phyloP scores from a whole-genome alignment of 2,888 invertebrate genomes.

The Athalia cordata region DNA sequence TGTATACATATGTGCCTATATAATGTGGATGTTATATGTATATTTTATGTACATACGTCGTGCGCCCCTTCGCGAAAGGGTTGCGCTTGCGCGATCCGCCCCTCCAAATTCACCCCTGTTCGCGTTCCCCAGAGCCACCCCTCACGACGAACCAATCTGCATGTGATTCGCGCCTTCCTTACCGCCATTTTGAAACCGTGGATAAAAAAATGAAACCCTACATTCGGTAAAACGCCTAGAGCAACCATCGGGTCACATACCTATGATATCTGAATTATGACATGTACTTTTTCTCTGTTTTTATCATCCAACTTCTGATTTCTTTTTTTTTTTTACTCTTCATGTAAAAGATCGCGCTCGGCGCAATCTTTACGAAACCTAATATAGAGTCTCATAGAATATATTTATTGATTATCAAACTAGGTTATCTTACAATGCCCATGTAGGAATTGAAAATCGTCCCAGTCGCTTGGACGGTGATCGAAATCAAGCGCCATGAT shows the following conservation, averaged over 20 bases:
- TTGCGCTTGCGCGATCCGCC: constrained; percentile 71
- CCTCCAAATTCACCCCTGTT: constrained; percentile 57
- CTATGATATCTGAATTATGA: too few relatives aligned
- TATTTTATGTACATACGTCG: not conserved
- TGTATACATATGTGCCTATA: too few relatives aligned
- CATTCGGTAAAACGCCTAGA: not conserved
- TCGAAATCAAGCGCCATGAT: too few relatives aligned
- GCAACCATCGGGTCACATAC: not conserved
- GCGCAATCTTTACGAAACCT: too few relatives aligned
- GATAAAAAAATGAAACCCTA: not conserved
- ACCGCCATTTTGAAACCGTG: constrained; percentile 67
- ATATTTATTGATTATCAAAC: constrained; percentile 49
- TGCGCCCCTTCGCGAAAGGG: constrained; percentile 53
- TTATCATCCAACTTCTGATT: not conserved
- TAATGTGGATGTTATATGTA: constrained; percentile 6
- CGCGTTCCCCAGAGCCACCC: constrained; percentile 56
- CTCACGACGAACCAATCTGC: constrained; percentile 70
- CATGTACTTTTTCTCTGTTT: not conserved
- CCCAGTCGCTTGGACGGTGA: too few relatives aligned
- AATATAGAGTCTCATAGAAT: not conserved
- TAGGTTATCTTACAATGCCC: constrained; percentile 50
- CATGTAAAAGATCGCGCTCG: not conserved
- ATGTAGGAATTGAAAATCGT: not conserved
- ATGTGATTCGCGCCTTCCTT: constrained; percentile 60
- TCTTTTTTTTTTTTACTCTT: not conserved